Base-by-base conservation (phyloP, 92 coral and sea anemone genomes). In the Montipora capitata region DNA sequence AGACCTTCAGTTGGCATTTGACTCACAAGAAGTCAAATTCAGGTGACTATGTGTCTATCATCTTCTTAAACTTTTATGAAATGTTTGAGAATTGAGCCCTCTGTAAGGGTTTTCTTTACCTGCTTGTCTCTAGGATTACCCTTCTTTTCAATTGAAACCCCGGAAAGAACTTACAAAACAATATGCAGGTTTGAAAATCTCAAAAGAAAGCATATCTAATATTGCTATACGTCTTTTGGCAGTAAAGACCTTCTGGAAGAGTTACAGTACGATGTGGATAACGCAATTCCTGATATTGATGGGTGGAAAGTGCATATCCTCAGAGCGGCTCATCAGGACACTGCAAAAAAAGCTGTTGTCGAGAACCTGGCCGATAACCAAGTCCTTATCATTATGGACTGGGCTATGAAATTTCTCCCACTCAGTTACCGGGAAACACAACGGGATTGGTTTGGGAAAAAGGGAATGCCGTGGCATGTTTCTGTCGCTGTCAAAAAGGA, bases 241-340 rank as follows among this genome's bases (percentile, higher is more conserved):
- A 61, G 72, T 44, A 42, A 83, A 49, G 88, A 83, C 72, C 40
- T 44, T 51, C 88, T 10, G 11, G 71, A 74, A 35, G 59, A 84
- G 68, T 7, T 84, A 35, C 40, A 40, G 54, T 51, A 84, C n/a
- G 82, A 84, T 65, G 71, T 84, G 7, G 72, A 72, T 17, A 57
- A 12, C 10, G 88, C 82, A 7, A 20, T 74, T 14, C 69, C 66
- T 14, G 42, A 84, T 7, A 3, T 84, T 40, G 72, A 74, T 8
- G 82, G 9, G 39, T 84, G 82, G 88, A 84, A 84, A 45, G 82
- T 82, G 17, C 88, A 84, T 20, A 73, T 84, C 18, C 61, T 84
- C 12, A 11, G 88, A 17, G 72, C 59, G 5, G 62, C 41, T 2
- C 88, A 84, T 45, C 88, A 84, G 40, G 72, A 84, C 48, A 56